Evolutionary conservation across 92 coral and sea anemone species (phyloP).

Genomic region (Galaxea fascicularis): DNA sequence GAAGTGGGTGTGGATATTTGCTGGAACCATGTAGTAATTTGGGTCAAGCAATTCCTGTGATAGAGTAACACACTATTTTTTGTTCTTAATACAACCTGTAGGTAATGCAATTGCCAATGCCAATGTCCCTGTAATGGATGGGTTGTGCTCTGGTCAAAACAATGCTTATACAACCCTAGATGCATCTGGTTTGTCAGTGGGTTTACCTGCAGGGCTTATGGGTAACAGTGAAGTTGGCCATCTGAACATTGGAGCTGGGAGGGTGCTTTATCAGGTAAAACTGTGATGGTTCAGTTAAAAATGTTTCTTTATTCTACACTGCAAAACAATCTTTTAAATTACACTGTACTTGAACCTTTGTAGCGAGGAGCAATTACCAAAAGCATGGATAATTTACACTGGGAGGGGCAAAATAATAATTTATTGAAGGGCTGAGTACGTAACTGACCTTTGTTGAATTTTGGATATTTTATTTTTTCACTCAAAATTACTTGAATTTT

Average conservation of each 20-base stretch:
- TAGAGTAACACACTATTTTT: background rate
- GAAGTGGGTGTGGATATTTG: too few relatives aligned
- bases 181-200: slow-evolving; percentile 97
- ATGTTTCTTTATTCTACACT: too few relatives aligned
- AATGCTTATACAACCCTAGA: slow-evolving; percentile 90
- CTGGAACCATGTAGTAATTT: too few relatives aligned
- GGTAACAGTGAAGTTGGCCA: slow-evolving; percentile 99
- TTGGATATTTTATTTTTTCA: too few relatives aligned
- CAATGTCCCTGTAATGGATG: slow-evolving; percentile 95
- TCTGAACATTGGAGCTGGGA: slow-evolving; percentile 97
- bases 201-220: slow-evolving; percentile 97
- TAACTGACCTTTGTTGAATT: too few relatives aligned
- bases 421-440: too few relatives aligned
- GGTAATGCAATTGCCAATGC: slow-evolving; percentile 96
- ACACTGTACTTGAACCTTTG: too few relatives aligned
- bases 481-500: too few relatives aligned
- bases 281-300: background rate
- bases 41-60: background rate
- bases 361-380: too few relatives aligned
- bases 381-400: too few relatives aligned
- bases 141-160: slow-evolving; percentile 74
- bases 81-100: slow-evolving; percentile 18
- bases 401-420: background rate
- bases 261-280: slow-evolving; percentile 93
- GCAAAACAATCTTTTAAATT: background rate